Evolutionary conservation across 2,888 invertebrate genomes (phyloP).

Genomic region (Scaptodrosophila latifasciaeformis): DNA sequence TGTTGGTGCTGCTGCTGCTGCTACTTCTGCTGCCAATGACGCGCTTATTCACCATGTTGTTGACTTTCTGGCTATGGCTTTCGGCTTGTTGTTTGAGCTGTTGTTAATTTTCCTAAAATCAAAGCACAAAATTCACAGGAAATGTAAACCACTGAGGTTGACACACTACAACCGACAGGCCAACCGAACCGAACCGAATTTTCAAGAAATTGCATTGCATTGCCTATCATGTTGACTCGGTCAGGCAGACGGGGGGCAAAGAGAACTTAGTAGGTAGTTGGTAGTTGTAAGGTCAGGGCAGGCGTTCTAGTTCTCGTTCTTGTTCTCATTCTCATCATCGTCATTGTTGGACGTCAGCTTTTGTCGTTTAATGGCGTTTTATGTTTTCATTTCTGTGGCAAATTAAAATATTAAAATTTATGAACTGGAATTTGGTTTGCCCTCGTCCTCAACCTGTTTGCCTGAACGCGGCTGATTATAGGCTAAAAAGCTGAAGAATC

Average conservation of each 20-base stretch:
- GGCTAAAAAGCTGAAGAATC: constrained; percentile 36
- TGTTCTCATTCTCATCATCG: too few species aligned
- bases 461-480: constrained; percentile 48
- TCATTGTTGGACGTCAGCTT: too few species aligned
- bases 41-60: constrained; percentile 63
- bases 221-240: constrained; percentile 27
- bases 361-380: constrained; percentile 52
- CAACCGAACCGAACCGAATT: constrained; percentile 9
- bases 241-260: not conserved
- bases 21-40: constrained; percentile 47
- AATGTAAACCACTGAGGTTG: constrained; percentile 53
- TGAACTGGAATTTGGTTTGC: constrained; percentile 36
- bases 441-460: constrained; percentile 39
- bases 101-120: constrained; percentile 68
- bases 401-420: constrained; percentile 68
- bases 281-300: constrained; percentile 4
- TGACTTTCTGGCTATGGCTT: constrained; percentile 53
- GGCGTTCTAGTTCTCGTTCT: too few species aligned
- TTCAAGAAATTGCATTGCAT: constrained; percentile 39
- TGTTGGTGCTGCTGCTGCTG: constrained; percentile 16
- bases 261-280: constrained; percentile 29
- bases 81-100: constrained; percentile 54
- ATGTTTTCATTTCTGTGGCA: constrained; percentile 56
- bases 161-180: constrained; percentile 24
- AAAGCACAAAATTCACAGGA: constrained; percentile 68